Evolutionary conservation across 2,888 invertebrate genomes (phyloP), one percentile per base, ranked within the genome.

Genomic region (Caenorhabditis sp.): DNA sequence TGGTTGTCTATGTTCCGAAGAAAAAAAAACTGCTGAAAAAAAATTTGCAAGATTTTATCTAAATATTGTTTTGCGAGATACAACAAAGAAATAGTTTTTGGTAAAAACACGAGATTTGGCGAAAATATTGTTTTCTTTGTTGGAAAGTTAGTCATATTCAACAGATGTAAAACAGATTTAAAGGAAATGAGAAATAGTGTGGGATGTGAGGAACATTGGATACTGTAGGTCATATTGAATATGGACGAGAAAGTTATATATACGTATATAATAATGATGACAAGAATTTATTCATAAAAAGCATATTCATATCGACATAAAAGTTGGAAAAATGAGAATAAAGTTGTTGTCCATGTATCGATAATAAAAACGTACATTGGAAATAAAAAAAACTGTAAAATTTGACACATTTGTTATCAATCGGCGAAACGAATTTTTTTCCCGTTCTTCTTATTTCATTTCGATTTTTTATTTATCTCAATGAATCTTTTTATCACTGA

Each of bases 381-480:
- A 53, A 21, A 53, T 53, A 53, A 53, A 67, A n/a, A 70, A 64
- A 70, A 67, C 70, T 70, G 70, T 70, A 63, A 70, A 70, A 70
- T 65, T 59, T 70, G 66, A 70, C 70, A 70, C 70, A 21, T 67
- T 67, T 67, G 62, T 70, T 70, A 70, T 70, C 70, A 66, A 57
- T 17, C 10, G 21, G 21, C 1, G 23, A 23, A 8, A 10, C 20
- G 50, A 5, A 50, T n/a, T 50, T 50, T 50, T 50, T 10, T 17
- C 25, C 5, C n/a, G n/a, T n/a, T n/a, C n/a, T n/a, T n/a, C 21
- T 23, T 21, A 2, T 53, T 53, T 21, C 3, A 8, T 23, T 23
- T 53, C 53, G 53, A 23, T 53, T 53, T 53, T 53, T 53, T 53
- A 23, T 23, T 53, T 53, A 21, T 53, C 23, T 12, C 12, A 7